phyloP scores from a whole-genome alignment of 2,888 invertebrate species.

The Smittia sp. region DNA sequence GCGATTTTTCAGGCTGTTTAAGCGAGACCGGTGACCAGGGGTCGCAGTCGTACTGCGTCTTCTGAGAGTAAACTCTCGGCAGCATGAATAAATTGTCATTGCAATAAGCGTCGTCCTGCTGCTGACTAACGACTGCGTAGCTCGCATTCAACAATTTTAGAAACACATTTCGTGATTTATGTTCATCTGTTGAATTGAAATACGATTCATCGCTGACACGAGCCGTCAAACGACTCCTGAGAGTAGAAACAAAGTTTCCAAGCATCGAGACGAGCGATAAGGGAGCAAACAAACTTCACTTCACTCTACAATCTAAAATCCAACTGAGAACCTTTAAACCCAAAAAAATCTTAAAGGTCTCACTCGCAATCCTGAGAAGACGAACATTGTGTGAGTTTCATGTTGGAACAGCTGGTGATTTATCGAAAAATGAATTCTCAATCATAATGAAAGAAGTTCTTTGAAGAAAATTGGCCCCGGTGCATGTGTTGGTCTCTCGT shows the following conservation, averaged over 20 bases:
- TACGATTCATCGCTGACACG: neutral
- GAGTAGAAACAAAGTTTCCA: slow-evolving; percentile 10
- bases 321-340: neutral
- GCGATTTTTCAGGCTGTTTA: slow-evolving; percentile 45
- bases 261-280: neutral
- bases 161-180: neutral
- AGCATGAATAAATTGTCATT: slow-evolving; percentile 39
- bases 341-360: neutral
- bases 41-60: neutral
- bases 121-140: slow-evolving; percentile 33
- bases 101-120: slow-evolving; percentile 35
- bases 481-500: slow-evolving; percentile 12
- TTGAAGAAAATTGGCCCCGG: neutral
- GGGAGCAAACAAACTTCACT: no score
- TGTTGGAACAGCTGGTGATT: slow-evolving; percentile 28
- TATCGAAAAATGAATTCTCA: slow-evolving; percentile 13
- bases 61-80: slow-evolving; percentile 9
- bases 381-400: neutral
- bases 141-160: slow-evolving; percentile 24
- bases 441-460: slow-evolving; percentile 8
- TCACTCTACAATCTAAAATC: no score
- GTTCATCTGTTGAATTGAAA: slow-evolving; percentile 18
- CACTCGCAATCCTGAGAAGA: neutral
- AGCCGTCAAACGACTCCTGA: slow-evolving; percentile 26
- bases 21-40: slow-evolving; percentile 31